Percentiles rank a stretch among this genome's conserved stretches.
phyloP scores from a whole-genome alignment of 1,140 invertebrate genomes.

The Gonatopus flavifemur region DNA sequence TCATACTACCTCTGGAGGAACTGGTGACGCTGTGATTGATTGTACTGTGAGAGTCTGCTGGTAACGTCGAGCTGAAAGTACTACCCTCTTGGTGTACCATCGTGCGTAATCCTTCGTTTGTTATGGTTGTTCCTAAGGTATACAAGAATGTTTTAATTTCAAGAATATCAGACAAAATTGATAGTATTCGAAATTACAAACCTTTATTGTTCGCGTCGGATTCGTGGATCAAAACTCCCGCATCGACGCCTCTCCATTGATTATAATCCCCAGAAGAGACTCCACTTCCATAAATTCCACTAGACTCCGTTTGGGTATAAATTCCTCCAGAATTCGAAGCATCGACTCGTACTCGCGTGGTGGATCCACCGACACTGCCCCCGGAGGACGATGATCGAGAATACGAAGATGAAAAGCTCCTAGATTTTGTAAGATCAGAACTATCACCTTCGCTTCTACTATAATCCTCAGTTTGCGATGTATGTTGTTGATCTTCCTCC shows the following conservation, averaged over 20 bases:
- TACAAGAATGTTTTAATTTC: no score
- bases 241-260: no score
- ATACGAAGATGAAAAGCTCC: constrained; percentile 19
- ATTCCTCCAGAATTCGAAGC: no score
- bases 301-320: constrained; percentile 11
- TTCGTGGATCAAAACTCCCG: no score
- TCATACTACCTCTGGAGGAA: not conserved
- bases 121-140: no score
- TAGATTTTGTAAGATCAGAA: constrained; percentile 20
- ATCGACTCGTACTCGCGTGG: no score
- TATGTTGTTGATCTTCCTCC: constrained; percentile 18
- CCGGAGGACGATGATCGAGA: not conserved
- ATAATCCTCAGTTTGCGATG: no score
- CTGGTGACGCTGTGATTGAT: not conserved
- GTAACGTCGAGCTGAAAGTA: not conserved
- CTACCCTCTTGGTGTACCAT: not conserved
- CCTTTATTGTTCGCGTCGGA: not conserved
- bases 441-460: constrained; percentile 23
- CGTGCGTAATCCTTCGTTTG: constrained; percentile 13
- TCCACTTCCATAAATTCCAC: not conserved
- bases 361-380: no score
- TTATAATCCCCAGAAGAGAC: constrained; percentile 6
- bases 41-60: not conserved
- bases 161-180: no score
- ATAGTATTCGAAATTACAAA: no score